phyloP scores from a whole-genome alignment of 2,888 invertebrate genomes.

The Orthonevra nobilis region DNA sequence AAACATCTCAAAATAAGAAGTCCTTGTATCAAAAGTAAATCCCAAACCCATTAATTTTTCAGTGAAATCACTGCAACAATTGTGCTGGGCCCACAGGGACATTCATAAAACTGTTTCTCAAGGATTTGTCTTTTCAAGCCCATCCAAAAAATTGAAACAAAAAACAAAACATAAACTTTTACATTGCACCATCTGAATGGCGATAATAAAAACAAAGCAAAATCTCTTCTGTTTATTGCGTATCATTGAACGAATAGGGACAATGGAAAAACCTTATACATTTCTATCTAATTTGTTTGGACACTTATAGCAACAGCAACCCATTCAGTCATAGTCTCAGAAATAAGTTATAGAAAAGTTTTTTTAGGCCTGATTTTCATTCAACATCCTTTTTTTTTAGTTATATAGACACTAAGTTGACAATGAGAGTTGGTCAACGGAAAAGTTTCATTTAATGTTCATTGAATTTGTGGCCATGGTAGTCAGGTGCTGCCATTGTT shows the following conservation, averaged over 20 bases:
- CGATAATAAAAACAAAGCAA: conserved; percentile 14
- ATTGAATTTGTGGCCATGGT: conserved; percentile 33
- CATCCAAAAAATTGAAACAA: conserved; percentile 1
- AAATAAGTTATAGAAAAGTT: conserved; percentile 8
- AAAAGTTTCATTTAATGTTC: conserved; percentile 34
- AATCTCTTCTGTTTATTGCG: not conserved
- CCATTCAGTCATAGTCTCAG: conserved; percentile 7
- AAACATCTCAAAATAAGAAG: too few species aligned
- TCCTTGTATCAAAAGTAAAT: too few species aligned
- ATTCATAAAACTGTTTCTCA: not conserved
- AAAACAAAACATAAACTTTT: conserved; percentile 1
- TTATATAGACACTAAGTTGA: conserved; percentile 55
- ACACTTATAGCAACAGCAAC: conserved; percentile 16
- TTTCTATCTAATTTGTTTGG: conserved; percentile 16
- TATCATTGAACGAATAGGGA: conserved; percentile 15
- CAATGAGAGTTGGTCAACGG: conserved; percentile 27
- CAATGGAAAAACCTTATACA: conserved; percentile 34
- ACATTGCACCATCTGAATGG: conserved; percentile 2
- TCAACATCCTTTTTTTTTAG: not conserved
- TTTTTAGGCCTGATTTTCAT: not conserved
- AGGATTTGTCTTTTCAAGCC: not conserved
- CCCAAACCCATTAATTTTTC: too few species aligned
- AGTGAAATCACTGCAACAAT: too few species aligned
- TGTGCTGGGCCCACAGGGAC: too few species aligned
- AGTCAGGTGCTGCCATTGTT: conserved; percentile 7